Conservation (phyloP, 2,888 invertebrate species). For the Stenodema calcarata region DNA sequence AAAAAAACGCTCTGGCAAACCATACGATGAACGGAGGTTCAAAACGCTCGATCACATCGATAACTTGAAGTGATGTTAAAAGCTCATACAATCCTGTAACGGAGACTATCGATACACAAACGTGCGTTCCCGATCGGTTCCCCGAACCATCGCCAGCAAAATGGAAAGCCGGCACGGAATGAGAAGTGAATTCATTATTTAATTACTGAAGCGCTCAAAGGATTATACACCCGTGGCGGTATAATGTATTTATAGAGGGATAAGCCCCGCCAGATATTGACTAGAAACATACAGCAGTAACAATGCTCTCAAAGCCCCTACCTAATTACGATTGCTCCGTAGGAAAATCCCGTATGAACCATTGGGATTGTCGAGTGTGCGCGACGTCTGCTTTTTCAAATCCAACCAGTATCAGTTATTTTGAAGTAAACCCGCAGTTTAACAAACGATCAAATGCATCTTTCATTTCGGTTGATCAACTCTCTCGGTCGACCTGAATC, state of each 20-base stretch:
- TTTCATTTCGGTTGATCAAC: not conserved
- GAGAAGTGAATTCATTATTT: slow-evolving; percentile 23
- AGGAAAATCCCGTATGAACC: not conserved
- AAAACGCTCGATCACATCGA: too few species aligned
- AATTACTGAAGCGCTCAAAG: slow-evolving; percentile 15
- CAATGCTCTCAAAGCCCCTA: slow-evolving; percentile 29
- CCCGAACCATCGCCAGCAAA: not conserved
- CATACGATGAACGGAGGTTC: too few species aligned
- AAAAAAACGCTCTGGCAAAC: too few species aligned
- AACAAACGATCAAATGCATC: not conserved
- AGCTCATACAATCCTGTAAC: too few species aligned
- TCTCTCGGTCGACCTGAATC: not conserved
- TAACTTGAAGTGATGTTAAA: too few species aligned
- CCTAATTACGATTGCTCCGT: not conserved
- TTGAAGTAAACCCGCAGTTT: not conserved
- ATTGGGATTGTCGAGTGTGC: not conserved
- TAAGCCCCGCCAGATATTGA: not conserved
- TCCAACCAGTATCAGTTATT: not conserved
- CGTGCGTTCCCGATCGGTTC: too few species aligned
- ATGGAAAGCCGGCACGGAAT: not conserved
- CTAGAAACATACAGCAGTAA: not conserved
- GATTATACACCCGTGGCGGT: not conserved
- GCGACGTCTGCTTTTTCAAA: not conserved
- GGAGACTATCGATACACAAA: too few species aligned
- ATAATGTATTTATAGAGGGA: slow-evolving; percentile 28